Evolutionary conservation across 1,140 invertebrate genomes (phyloP).

Genomic region (Eumeta japonica): DNA sequence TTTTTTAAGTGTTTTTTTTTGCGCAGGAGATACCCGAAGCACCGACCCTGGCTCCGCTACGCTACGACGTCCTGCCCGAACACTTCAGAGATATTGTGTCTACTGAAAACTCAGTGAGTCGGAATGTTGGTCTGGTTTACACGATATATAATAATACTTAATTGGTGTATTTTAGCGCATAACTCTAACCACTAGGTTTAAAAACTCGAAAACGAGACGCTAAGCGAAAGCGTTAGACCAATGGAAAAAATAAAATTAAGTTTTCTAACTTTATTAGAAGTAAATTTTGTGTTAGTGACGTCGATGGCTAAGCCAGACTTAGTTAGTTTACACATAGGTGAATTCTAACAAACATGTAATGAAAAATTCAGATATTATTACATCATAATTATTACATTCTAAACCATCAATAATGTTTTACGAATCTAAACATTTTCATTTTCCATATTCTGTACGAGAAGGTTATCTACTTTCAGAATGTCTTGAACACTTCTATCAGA

Average conservation of each 20-base stretch:
- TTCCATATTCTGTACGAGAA: too few relatives aligned
- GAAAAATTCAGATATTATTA: too few relatives aligned
- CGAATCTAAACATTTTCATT: too few relatives aligned
- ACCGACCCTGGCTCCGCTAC: slow-evolving; percentile 3
- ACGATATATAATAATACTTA: background rate
- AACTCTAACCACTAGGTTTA: background rate
- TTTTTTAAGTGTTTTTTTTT: too few relatives aligned
- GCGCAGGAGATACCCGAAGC: slow-evolving; percentile 6
- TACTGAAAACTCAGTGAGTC: slow-evolving; percentile 1
- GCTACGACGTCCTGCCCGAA: slow-evolving; percentile 5
- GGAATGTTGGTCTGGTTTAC: background rate
- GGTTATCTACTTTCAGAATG: too few relatives aligned
- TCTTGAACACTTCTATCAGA: too few relatives aligned
- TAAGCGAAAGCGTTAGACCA: slow-evolving; percentile 3
- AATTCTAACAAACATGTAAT: too few relatives aligned
- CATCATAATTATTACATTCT: too few relatives aligned
- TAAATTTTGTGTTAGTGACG: background rate
- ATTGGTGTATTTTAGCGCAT: too few relatives aligned
- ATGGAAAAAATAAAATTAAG: background rate
- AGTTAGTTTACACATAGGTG: too few relatives aligned
- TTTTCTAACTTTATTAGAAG: slow-evolving; percentile 17
- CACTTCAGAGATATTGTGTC: slow-evolving; percentile 4
- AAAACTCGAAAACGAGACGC: slow-evolving; percentile 1
- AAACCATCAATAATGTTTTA: too few relatives aligned
- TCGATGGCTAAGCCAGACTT: too few relatives aligned